phyloP scores from a whole-genome alignment of 1,140 invertebrate species.

The Micrasema minimum region DNA sequence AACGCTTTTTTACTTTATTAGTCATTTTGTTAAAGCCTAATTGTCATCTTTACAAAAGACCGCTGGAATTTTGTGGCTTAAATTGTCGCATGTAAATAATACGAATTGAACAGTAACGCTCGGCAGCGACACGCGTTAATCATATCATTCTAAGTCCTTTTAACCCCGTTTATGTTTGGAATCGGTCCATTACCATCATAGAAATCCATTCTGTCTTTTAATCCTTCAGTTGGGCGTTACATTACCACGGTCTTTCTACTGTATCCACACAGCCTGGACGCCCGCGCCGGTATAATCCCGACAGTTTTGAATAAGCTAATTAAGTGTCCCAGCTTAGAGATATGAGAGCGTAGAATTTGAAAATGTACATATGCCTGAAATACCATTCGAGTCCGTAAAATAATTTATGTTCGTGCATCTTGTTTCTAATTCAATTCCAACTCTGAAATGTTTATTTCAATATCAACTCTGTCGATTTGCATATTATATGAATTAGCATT shows the following conservation, averaged over 20 bases:
- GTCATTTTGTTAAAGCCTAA: too few species aligned
- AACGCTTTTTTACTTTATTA: too few species aligned
- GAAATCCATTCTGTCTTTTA: conserved; percentile 45
- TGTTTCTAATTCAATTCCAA: background rate
- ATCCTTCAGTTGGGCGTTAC: conserved; percentile 38
- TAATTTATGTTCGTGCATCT: conserved; percentile 4
- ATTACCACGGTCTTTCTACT: conserved; percentile 6
- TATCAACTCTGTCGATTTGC: too few species aligned
- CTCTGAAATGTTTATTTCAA: too few species aligned
- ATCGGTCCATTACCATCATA: conserved; percentile 51
- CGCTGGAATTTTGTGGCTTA: conserved; percentile 5
- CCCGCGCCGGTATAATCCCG: conserved; percentile 38
- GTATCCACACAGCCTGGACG: background rate
- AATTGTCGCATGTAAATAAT: conserved; percentile 7
- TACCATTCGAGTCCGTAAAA: conserved; percentile 6
- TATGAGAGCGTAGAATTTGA: conserved; percentile 43
- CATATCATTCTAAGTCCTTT: conserved; percentile 42
- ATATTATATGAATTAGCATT: too few species aligned
- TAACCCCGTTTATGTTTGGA: conserved; percentile 50
- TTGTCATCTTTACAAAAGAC: background rate
- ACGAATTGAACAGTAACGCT: conserved; percentile 6
- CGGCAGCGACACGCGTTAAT: conserved; percentile 43
- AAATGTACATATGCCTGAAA: conserved; percentile 32
- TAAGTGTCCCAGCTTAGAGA: conserved; percentile 45
- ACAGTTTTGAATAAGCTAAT: conserved; percentile 49